phyloP scores from a whole-genome alignment of 2,888 invertebrate species.

The Platycheirus albimanus region DNA sequence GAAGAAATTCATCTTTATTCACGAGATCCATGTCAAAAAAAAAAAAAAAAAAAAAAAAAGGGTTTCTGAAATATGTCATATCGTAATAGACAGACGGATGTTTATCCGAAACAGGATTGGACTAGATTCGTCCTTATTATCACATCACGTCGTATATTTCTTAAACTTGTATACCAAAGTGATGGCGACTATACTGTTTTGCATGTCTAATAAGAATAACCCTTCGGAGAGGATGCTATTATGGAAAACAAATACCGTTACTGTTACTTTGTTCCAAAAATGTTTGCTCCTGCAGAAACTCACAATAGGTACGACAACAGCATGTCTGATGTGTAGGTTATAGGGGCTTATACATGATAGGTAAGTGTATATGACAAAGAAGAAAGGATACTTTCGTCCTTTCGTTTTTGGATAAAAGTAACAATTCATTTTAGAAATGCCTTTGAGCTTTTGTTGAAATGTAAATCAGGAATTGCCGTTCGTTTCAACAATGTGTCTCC shows the following conservation, averaged over 20 bases:
- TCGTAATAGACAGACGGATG: constrained; percentile 9
- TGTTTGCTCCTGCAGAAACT: background rate
- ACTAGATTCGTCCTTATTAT: constrained; percentile 58
- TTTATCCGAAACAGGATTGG: constrained; percentile 12
- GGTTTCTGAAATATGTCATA: constrained; percentile 49
- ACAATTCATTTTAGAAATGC: constrained; percentile 42
- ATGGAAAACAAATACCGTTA: constrained; percentile 37
- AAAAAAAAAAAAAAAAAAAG: background rate
- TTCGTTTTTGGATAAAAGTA: constrained; percentile 17
- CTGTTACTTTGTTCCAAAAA: constrained; percentile 26
- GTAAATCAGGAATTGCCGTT: constrained; percentile 51
- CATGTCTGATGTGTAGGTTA: too few relatives aligned
- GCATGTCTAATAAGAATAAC: background rate
- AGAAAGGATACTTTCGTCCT: background rate
- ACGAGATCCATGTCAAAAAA: background rate
- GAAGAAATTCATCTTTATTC: background rate
- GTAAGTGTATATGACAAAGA: too few relatives aligned
- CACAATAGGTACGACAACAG: background rate
- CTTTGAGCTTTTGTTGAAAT: constrained; percentile 36
- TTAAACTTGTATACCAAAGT: constrained; percentile 14
- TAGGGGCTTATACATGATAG: too few relatives aligned
- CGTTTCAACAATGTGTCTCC: constrained; percentile 22
- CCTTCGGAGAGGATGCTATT: constrained; percentile 12
- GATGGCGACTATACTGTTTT: constrained; percentile 17
- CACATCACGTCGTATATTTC: constrained; percentile 38